Conservation (phyloP, 2,797 vertebrate species). For the Ataeniobius toweri region DNA sequence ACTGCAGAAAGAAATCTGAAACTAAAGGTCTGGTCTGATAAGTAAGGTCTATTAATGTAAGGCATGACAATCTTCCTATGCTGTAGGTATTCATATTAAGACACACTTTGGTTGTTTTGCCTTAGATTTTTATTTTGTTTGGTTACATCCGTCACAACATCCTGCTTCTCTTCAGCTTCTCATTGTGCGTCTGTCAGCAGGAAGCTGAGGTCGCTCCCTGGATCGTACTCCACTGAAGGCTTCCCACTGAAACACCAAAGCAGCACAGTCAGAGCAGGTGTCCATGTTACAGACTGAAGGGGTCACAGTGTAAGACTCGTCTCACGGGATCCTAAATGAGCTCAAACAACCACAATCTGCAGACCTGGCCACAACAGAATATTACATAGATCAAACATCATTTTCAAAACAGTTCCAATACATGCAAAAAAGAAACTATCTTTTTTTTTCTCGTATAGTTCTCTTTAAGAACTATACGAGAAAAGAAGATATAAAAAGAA, state of each 20-base stretch:
- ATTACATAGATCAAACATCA: too few species aligned
- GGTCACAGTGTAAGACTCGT: neutral
- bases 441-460: too few species aligned
- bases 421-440: too few species aligned
- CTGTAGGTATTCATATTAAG: neutral
- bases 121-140: conserved; percentile 25
- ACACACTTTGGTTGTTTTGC: neutral
- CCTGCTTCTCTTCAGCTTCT: conserved; percentile 25
- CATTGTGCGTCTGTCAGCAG: conserved; percentile 70
- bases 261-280: neutral
- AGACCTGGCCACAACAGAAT: too few species aligned
- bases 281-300: neutral
- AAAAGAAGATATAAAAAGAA: too few species aligned
- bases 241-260: conserved; percentile 74
- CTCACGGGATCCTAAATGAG: neutral
- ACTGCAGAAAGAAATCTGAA: neutral
- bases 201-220: conserved; percentile 87
- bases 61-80: neutral
- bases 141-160: neutral
- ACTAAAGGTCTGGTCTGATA: too few species aligned
- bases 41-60: neutral
- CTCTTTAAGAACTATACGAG: too few species aligned
- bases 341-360: too few species aligned
- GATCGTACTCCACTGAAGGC: conserved; percentile 79
- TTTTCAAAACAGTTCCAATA: too few species aligned